A percentile compares a stretch with the other conserved stretches of the same genome.
phyloP scores from a whole-genome alignment of 1,140 invertebrate species.

The Macrobrachium rosenbergii region DNA sequence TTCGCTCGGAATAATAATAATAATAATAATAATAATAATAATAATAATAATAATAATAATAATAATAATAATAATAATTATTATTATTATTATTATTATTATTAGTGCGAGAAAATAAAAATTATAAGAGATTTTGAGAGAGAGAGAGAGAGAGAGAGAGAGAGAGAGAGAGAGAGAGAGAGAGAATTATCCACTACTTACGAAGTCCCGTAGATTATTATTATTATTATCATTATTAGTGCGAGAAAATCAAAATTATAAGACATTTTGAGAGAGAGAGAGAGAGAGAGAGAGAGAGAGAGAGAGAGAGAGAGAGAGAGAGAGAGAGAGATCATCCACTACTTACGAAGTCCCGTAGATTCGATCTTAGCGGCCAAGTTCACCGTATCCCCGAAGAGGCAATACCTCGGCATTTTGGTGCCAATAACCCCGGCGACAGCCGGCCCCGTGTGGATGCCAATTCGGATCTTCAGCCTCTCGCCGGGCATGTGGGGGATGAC shows the following conservation, averaged over 20 bases:
- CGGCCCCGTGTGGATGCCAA: slow-evolving; percentile 82
- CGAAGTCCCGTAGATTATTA: slow-evolving; percentile 81
- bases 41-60: slow-evolving; percentile 8
- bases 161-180: neutral
- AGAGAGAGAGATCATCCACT: neutral
- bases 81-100: neutral
- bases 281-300: neutral
- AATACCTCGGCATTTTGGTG: slow-evolving; percentile 88
- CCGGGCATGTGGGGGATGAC: slow-evolving; percentile 82
- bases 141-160: slow-evolving; percentile 8
- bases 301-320: slow-evolving; percentile 2
- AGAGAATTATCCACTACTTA: slow-evolving; percentile 67
- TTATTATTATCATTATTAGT: neutral
- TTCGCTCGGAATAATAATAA: neutral
- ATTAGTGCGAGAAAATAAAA: neutral
- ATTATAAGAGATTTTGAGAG: neutral
- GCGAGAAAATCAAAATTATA: slow-evolving; percentile 2
- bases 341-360: slow-evolving; percentile 80
- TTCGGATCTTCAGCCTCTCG: slow-evolving; percentile 80
- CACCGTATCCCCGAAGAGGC: slow-evolving; percentile 87
- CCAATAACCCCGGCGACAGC: slow-evolving; percentile 81
- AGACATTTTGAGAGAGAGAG: neutral
- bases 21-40: slow-evolving; percentile 8
- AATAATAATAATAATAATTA: neutral
- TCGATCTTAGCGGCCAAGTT: slow-evolving; percentile 87